Evolutionary conservation across 2,797 vertebrate species (phyloP).

Genomic region (Myiothlypis coronata): DNA sequence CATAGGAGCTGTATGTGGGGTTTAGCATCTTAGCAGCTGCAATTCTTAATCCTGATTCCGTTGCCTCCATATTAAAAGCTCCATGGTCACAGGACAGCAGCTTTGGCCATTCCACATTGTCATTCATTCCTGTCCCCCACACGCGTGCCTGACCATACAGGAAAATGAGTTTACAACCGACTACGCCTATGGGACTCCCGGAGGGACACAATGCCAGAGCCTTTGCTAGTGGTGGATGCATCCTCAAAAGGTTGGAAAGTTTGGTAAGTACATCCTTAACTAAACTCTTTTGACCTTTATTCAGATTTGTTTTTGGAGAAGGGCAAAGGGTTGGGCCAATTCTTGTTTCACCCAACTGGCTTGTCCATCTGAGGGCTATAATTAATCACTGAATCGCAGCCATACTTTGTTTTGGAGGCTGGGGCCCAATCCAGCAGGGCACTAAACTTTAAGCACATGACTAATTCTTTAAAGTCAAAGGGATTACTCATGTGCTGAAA

Average conservation of each 20-base stretch:
- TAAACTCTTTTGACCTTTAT: constrained; percentile 67
- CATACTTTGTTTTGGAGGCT: constrained; percentile 40
- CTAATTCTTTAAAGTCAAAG: constrained; percentile 45
- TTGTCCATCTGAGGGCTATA: constrained; percentile 30
- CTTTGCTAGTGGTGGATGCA: constrained; percentile 22
- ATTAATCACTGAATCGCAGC: constrained; percentile 50
- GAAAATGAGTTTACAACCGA: constrained; percentile 24
- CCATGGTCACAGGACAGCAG: constrained; percentile 53
- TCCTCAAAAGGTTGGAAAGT: constrained; percentile 42
- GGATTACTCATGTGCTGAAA: constrained; percentile 34
- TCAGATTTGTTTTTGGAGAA: constrained; percentile 47
- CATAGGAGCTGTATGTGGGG: constrained; percentile 54
- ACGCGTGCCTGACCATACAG: constrained; percentile 40
- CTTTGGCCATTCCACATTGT: constrained; percentile 42
- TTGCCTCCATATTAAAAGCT: constrained; percentile 69
- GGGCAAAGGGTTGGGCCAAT: constrained; percentile 58
- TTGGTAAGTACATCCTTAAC: constrained; percentile 63
- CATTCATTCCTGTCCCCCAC: constrained; percentile 48
- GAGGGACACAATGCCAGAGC: background rate
- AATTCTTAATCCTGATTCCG: constrained; percentile 69
- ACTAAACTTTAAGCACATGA: constrained; percentile 29
- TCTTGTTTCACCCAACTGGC: constrained; percentile 53
- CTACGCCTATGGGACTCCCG: background rate
- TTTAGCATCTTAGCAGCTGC: constrained; percentile 73
- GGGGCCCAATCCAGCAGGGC: background rate